Evolutionary conservation across 2,888 invertebrate species (phyloP), one percentile per base, ranked within the genome.

Genomic region (Leptura quadrifasciata): DNA sequence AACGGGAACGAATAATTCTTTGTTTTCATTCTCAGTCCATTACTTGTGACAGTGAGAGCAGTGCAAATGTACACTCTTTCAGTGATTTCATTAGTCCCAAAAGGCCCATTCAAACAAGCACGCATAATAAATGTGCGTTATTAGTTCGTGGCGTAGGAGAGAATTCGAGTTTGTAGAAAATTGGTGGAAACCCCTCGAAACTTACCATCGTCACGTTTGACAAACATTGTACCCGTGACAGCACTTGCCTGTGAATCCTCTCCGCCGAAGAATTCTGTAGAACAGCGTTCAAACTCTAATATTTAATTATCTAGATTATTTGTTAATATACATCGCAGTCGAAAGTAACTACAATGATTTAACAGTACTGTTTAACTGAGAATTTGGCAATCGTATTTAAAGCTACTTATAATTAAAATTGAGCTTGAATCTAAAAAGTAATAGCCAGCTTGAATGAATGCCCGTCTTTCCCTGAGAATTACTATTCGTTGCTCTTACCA

Each of bases 141-240:
- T 79, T 76, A 76, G 76, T 73, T 61, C 35, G 72, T 60, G 70
- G 73, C 64, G 70, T 21, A 20, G 55, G 17, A 47, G 65, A 31
- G 65, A 39, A 74, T 74, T 52, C 63, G 60, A 60, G 61, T 72
- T 60, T 55, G 54, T 61, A 55, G 69, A 69, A 74, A 69, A 74
- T 74, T 69, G 74, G 67, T 47, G 76, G 74, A 65, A 74, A 73
- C 81, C 80, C 81, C 71, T 58, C 52, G 17, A 67, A 82, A 81
- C 79, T 75, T 77, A 74, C 71, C 78, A 81, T 81, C 78, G 84
- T 83, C 85, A 85, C 85, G 85, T 85, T 84, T 84, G 82, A 81
- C 84, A 85, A 84, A 85, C 83, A 84, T 82, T 82, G 78, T 76
- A 79, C 83, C 83, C 80, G 77, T 74, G 81, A 79, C 78, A 74